Evolutionary conservation across 2,888 invertebrate species (phyloP).

Genomic region (Strigamia transsilvanica): DNA sequence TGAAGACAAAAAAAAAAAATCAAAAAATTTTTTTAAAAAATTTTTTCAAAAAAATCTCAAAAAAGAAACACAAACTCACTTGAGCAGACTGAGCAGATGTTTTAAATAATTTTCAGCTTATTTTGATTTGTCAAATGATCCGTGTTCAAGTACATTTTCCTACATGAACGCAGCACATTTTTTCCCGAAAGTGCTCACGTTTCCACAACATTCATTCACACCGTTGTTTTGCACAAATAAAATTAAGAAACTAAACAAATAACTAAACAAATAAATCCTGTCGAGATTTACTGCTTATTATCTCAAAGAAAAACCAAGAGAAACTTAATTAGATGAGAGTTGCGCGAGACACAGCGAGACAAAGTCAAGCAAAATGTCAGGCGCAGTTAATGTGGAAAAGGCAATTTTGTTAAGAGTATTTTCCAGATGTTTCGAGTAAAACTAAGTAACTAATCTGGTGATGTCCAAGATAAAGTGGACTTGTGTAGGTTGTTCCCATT

Average conservation of each 20-base stretch:
- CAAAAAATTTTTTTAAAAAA: background rate
- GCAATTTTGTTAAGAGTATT: conserved; percentile 18
- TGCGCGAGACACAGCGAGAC: too few species aligned
- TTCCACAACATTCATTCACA: conserved; percentile 3
- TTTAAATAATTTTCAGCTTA: conserved; percentile 1
- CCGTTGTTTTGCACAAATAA: background rate
- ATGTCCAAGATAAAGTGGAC: conserved; percentile 30
- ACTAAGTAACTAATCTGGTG: conserved; percentile 30
- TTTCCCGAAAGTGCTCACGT: background rate
- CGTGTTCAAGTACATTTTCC: conserved; percentile 30
- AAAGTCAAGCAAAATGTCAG: background rate
- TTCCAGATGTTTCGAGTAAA: conserved; percentile 30
- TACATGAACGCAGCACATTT: conserved; percentile 24
- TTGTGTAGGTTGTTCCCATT: conserved; percentile 25
- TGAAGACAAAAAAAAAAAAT: background rate
- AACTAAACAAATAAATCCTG: background rate
- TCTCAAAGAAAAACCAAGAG: background rate
- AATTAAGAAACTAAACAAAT: background rate
- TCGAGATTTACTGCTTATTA: background rate
- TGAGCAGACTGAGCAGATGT: background rate
- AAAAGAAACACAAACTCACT: background rate
- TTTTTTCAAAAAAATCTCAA: too few species aligned
- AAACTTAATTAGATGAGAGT: conserved; percentile 6
- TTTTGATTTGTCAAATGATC: conserved; percentile 21
- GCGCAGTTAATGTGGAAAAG: background rate